These are phyloP conservation scores for Leucosticte australis DNA, from an alignment of 2,113 vertebrate species.

Conservation along the genomic window DNA sequence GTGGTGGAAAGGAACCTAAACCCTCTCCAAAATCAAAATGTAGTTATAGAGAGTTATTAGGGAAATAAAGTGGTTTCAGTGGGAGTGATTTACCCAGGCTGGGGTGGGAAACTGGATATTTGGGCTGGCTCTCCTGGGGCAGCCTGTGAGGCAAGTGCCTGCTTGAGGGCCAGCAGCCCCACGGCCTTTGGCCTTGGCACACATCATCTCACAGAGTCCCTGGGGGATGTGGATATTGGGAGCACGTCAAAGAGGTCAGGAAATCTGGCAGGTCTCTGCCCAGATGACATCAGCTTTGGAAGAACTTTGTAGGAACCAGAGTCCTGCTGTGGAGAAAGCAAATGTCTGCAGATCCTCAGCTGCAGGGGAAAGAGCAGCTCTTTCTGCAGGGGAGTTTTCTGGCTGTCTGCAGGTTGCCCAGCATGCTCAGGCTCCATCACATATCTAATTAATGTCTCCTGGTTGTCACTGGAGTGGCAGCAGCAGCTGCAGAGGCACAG, in stretches of 20 bases:
- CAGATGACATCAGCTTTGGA: conserved; percentile 56
- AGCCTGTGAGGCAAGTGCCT: neutral
- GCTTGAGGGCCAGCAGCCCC: neutral
- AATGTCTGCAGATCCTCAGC: neutral
- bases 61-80: neutral
- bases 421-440: neutral
- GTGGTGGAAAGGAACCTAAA: neutral
- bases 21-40: neutral
- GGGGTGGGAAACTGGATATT: neutral
- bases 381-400: neutral
- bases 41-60: neutral
- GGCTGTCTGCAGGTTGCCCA: neutral
- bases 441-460: neutral
- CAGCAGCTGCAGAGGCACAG: neutral
- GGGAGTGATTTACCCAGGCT: neutral
- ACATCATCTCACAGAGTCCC: neutral
- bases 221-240: neutral
- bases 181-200: neutral
- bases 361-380: neutral
- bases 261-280: conserved; percentile 42
- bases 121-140: neutral
- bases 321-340: neutral
- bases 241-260: conserved; percentile 18
- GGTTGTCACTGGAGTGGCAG: neutral
- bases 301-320: neutral